A percentile compares a stretch with the other conserved stretches of the same genome.
Evolutionary conservation across 2,797 vertebrate species (phyloP).

Genomic region (Bradypus variegatus): DNA sequence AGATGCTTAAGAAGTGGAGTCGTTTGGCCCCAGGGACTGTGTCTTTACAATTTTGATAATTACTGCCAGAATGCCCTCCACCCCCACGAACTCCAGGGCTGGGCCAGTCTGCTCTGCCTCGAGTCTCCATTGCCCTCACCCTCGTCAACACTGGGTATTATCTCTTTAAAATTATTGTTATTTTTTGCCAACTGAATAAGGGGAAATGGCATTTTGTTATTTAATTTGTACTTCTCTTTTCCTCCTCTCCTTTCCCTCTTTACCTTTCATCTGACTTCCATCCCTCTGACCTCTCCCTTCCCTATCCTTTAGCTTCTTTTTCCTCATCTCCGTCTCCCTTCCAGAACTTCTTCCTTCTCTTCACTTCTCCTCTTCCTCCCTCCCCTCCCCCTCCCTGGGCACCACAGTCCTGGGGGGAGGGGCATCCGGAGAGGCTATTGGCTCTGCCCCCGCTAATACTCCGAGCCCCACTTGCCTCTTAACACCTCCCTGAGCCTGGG

Average conservation of each 20-base stretch:
- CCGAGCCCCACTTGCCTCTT: conserved; percentile 61
- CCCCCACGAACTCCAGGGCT: not conserved
- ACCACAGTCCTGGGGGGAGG: conserved; percentile 36
- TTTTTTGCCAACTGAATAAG: not conserved
- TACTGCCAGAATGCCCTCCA: not conserved
- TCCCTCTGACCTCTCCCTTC: not conserved
- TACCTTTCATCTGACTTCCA: not conserved
- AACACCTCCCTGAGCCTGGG: conserved; percentile 64
- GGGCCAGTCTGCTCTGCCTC: not conserved
- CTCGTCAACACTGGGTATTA: not conserved
- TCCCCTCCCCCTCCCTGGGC: not conserved
- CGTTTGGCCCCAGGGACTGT: not conserved
- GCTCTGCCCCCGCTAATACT: conserved; percentile 60
- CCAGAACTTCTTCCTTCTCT: not conserved
- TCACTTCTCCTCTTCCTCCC: not conserved
- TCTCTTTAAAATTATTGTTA: not conserved
- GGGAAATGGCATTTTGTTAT: not conserved
- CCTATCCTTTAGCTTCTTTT: not conserved
- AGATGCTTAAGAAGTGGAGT: not conserved
- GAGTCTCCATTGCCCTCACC: not conserved
- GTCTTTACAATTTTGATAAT: not conserved
- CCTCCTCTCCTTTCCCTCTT: not conserved
- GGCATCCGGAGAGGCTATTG: conserved; percentile 53
- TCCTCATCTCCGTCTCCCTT: not conserved
- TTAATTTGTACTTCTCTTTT: not conserved